Evolutionary conservation across 1,140 invertebrate species (phyloP), one percentile per base, ranked within the genome.

Genomic region (Pachypeltis micranthus): DNA sequence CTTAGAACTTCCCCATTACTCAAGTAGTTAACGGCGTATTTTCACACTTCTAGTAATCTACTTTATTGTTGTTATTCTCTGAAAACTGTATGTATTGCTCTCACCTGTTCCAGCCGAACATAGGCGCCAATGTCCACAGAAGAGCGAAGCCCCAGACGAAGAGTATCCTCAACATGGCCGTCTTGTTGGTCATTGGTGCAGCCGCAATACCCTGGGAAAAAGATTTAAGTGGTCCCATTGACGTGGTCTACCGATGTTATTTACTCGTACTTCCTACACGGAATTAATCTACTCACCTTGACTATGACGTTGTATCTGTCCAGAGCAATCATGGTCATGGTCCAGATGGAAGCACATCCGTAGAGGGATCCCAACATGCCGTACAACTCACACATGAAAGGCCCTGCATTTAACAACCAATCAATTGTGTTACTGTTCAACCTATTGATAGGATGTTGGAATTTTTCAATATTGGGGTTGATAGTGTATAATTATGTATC

Each of bases 221-320:
- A 60, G 0, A 12, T 63, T 59, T 31, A 60, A 58, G 21, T 16
- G n/a, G 26, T 21, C 27, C 29, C 16, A 23, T n/a, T 47, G n/a
- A n/a, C n/a, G n/a, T n/a, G n/a, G 7, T 10, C n/a, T 10, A 39
- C 7, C 7, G n/a, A 39, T 7, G 34, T 39, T 39, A 39, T 10
- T 7, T 10, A 39, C 7, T 7, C 7, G 7, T 39, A 39, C n/a
- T 7, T 39, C 7, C 7, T 12, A 27, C 7, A 39, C 7, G 34
- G 7, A 10, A 39, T 39, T 10, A 39, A n/a, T 10, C 28, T 7
- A 44, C n/a, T 67, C 66, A 73, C 72, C 70, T 88, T 88, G 2
- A 90, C 87, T 68, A 93, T 92, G 44, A 91, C 88, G 68, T 88
- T 88, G 76, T 91, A 92, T 63, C 89, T 77, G 71, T 92, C 89